Evolutionary conservation across 23 tunicate genomes (phyloP), one percentile per base, ranked within the genome.

Genomic region (Ciona savignyi): DNA sequence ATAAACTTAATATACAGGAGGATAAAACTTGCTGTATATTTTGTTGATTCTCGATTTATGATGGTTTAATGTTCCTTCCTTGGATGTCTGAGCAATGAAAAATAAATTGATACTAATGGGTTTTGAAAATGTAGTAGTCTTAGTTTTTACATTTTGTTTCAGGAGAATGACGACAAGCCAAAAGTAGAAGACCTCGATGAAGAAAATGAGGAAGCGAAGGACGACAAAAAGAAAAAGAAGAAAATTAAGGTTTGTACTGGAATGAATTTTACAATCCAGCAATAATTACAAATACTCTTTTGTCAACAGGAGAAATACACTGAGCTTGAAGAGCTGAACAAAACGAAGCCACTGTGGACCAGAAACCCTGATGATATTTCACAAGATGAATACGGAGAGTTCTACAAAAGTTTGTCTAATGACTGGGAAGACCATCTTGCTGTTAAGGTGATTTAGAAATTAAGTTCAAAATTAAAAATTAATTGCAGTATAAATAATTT

Each of bases 351-450:
- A 32, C 56, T 93, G 68, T 93, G 98, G 98, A 93, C 98, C 0
- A 63, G 98, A 72, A 93, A 93, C 51, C 93, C 98, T 63, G 98
- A 93, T 69, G 98, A 93, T 62, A 93, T 93, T 35, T 93, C 98
- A 0, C 88, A 86, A 63, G 98, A 93, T 33, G 98, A 93, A 67
- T 93, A 93, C 66, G 98, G 93, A n/a, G 98, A 93, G 62, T 93
- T 93, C 65, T 93, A 93, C 78, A 93, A 93, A 64, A 85, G 81
- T 80, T 79, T 93, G 51, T 85, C 98, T 65, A 91, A 91, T 42
- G 98, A 91, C 56, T 91, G 98, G 98, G 98, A 91, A 56, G 98
- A 91, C 68, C 98, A 93, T 82, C 84, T 93, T 63, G 98, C 93
- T 30, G 98, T 93, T 20, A 93, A 93, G 97, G 97, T 91, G 63